Evolutionary conservation across 2,797 vertebrate species (phyloP).

Genomic region (Clarias platycephalus): DNA sequence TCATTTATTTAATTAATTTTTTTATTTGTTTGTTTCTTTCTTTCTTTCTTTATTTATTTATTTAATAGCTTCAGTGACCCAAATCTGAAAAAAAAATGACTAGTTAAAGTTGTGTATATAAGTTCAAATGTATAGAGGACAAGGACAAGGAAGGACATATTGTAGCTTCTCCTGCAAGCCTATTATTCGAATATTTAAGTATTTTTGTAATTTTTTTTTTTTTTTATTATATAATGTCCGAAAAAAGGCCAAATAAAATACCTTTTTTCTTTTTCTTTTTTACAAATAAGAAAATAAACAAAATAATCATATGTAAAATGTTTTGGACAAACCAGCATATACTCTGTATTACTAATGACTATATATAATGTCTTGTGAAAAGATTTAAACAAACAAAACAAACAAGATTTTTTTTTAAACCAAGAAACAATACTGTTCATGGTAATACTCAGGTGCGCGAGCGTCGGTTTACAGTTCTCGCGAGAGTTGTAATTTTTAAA

Average conservation of each 20-base stretch:
- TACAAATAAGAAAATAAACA: not conserved
- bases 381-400: not conserved
- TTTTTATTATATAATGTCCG: not conserved
- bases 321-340: not conserved
- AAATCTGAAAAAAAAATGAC: not conserved
- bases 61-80: slow-evolving; percentile 1
- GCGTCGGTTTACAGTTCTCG: slow-evolving; percentile 17
- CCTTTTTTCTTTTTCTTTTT: not conserved
- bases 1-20: slow-evolving; percentile 42
- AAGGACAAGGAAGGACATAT: slow-evolving; percentile 19
- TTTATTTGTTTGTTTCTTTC: slow-evolving; percentile 37
- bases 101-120: slow-evolving; percentile 5
- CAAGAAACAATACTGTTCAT: not conserved
- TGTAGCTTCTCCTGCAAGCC: not conserved
- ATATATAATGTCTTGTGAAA: not conserved
- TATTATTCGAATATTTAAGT: not conserved
- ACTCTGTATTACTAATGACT: not conserved
- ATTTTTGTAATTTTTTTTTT: not conserved
- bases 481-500: not conserved
- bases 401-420: not conserved
- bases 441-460: not conserved
- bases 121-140: not conserved
- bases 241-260: not conserved
- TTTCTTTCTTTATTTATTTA: slow-evolving; percentile 45
- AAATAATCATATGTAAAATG: not conserved